These are phyloP conservation scores for Drosophila pachea DNA, from an alignment of 1,140 invertebrate genomes.

Conservation along the genomic window DNA sequence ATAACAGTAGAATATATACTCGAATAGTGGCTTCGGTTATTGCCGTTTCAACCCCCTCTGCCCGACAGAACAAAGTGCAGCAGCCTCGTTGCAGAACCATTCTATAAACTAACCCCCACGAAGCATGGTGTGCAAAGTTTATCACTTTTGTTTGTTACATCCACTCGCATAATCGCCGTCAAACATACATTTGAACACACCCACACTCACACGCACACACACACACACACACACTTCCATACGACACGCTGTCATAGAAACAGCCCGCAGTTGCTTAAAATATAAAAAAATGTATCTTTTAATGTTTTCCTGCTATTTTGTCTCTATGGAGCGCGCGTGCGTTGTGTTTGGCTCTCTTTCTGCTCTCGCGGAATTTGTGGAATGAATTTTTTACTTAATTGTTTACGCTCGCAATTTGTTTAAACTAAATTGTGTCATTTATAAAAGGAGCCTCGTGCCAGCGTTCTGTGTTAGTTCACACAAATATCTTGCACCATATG, in stretches of 20 bases:
- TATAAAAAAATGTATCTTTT: slow-evolving; percentile 11
- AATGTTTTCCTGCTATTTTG: slow-evolving; percentile 39
- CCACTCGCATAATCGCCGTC: not conserved
- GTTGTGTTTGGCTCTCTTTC: slow-evolving; percentile 31
- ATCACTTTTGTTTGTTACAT: slow-evolving; percentile 1
- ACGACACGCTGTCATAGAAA: slow-evolving; percentile 7
- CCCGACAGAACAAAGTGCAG: slow-evolving; percentile 9
- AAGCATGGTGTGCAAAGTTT: not conserved
- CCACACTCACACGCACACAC: not conserved
- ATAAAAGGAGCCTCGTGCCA: slow-evolving; percentile 24
- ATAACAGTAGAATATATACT: slow-evolving; percentile 11
- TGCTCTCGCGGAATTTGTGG: slow-evolving; percentile 12
- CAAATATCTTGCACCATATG: too few relatives aligned
- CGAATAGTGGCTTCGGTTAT: slow-evolving; percentile 6
- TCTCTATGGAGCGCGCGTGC: slow-evolving; percentile 62
- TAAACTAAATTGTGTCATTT: slow-evolving; percentile 30
- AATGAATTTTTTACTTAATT: slow-evolving; percentile 34
- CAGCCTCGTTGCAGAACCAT: not conserved
- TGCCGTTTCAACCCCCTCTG: slow-evolving; percentile 5
- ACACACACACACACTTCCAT: not conserved
- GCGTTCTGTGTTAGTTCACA: too few relatives aligned
- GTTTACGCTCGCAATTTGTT: slow-evolving; percentile 42
- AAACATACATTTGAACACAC: not conserved
- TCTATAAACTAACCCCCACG: not conserved
- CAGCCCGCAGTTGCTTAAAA: slow-evolving; percentile 24